Percentiles rank a stretch among this genome's conserved stretches.
Conservation (phyloP, 2,797 vertebrate species). For the Ceryle rudis region DNA sequence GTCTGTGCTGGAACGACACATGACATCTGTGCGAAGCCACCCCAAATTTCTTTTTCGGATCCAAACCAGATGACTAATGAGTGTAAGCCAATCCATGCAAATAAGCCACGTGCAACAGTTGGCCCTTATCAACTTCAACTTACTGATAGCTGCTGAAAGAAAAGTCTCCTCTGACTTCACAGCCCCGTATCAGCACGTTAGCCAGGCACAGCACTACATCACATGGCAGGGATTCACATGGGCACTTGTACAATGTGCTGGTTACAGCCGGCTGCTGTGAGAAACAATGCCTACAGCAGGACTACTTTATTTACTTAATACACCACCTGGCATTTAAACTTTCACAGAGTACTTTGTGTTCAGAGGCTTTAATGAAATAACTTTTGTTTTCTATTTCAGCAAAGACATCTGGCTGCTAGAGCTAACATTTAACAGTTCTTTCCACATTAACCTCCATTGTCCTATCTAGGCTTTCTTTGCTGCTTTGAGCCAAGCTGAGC, state of each 20-base stretch:
- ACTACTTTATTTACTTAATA: conserved; percentile 59
- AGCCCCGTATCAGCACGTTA: neutral
- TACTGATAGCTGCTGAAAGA: neutral
- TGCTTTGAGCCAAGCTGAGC: neutral
- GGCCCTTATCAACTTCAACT: neutral
- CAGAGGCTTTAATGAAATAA: conserved; percentile 27
- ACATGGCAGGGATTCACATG: conserved; percentile 26
- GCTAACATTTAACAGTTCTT: neutral
- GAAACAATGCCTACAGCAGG: conserved; percentile 52
- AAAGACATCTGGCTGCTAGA: neutral
- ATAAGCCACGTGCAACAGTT: neutral
- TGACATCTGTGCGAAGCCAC: neutral
- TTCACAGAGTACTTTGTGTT: conserved; percentile 23
- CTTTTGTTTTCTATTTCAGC: neutral
- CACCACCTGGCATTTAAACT: conserved; percentile 61
- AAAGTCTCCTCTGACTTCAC: neutral
- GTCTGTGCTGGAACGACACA: neutral
- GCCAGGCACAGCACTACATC: neutral
- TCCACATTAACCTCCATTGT: neutral
- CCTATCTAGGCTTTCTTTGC: neutral
- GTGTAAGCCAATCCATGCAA: neutral
- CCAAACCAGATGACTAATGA: neutral
- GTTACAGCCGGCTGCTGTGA: conserved; percentile 29
- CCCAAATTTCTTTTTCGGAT: neutral
- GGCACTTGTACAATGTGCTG: neutral